Evolutionary conservation across 2,888 invertebrate species (phyloP).

Genomic region (Aromia moschata): DNA sequence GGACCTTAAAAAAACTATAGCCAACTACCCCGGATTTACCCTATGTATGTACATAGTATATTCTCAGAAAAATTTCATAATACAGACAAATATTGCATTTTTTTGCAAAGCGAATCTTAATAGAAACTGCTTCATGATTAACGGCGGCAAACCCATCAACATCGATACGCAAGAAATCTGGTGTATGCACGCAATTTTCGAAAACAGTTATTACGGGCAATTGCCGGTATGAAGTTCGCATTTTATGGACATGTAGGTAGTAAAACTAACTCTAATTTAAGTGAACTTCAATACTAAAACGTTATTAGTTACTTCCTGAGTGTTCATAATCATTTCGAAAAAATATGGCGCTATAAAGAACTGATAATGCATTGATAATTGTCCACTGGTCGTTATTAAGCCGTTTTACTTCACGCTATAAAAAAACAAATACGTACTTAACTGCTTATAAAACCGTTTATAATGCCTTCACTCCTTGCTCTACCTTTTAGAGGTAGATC

Average conservation of each 20-base stretch:
- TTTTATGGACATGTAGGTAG: background rate
- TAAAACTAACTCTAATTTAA: conserved; percentile 5
- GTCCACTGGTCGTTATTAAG: conserved; percentile 20
- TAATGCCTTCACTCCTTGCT: conserved; percentile 9
- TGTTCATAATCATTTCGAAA: conserved; percentile 5
- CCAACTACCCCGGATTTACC: too few species aligned
- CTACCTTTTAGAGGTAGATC: too few species aligned
- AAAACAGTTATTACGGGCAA: background rate
- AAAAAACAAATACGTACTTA: conserved; percentile 15
- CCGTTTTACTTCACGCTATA: conserved; percentile 15
- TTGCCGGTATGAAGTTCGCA: background rate
- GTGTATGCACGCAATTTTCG: background rate
- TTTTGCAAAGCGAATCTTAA: background rate
- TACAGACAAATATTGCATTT: background rate
- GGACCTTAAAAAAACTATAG: too few species aligned
- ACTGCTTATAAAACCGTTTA: conserved; percentile 19
- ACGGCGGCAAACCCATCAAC: background rate
- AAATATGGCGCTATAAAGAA: conserved; percentile 11
- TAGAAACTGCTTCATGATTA: background rate
- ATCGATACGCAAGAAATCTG: background rate
- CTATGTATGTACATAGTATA: too few species aligned
- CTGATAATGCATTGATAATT: conserved; percentile 19
- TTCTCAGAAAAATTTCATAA: background rate
- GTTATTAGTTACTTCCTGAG: background rate
- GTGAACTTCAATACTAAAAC: background rate